A percentile compares a stretch with the other conserved stretches of the same genome.
Evolutionary conservation across 2,797 vertebrate species (phyloP).

Genomic region (Rhinella marina): DNA sequence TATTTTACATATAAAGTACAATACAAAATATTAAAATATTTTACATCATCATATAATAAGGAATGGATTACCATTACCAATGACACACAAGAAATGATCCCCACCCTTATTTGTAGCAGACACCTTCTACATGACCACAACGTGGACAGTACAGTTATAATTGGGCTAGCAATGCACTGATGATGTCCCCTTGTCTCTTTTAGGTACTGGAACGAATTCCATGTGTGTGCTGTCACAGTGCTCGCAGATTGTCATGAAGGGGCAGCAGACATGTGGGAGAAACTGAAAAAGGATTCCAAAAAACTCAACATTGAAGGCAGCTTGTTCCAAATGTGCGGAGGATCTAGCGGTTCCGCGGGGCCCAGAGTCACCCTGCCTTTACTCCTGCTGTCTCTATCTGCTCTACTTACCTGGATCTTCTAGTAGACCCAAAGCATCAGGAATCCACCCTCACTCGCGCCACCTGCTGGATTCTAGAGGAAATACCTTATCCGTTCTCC

Average conservation of each 20-base stretch:
- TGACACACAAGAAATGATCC: no score
- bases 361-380: slow-evolving; percentile 73
- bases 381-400: slow-evolving; percentile 82
- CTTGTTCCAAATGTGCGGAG: slow-evolving; percentile 94
- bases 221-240: slow-evolving; percentile 91
- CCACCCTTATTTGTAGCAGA: no score
- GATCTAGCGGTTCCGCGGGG: slow-evolving; percentile 78
- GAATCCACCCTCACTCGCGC: slow-evolving; percentile 72
- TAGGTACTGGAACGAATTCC: slow-evolving; percentile 98
- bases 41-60: no score
- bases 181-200: slow-evolving; percentile 53
- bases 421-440: slow-evolving; percentile 75
- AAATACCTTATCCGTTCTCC: slow-evolving; percentile 73
- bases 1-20: no score
- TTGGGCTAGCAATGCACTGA: neutral
- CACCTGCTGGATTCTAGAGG: slow-evolving; percentile 82
- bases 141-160: no score
- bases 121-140: no score
- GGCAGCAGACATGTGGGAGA: slow-evolving; percentile 95
- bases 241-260: slow-evolving; percentile 97
- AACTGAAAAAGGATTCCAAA: slow-evolving; percentile 95
- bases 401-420: slow-evolving; percentile 87
- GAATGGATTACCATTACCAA: no score
- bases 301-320: slow-evolving; percentile 95
- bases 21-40: no score